phyloP scores from a whole-genome alignment of 1,140 invertebrate genomes.

The Mercenaria mercenaria region DNA sequence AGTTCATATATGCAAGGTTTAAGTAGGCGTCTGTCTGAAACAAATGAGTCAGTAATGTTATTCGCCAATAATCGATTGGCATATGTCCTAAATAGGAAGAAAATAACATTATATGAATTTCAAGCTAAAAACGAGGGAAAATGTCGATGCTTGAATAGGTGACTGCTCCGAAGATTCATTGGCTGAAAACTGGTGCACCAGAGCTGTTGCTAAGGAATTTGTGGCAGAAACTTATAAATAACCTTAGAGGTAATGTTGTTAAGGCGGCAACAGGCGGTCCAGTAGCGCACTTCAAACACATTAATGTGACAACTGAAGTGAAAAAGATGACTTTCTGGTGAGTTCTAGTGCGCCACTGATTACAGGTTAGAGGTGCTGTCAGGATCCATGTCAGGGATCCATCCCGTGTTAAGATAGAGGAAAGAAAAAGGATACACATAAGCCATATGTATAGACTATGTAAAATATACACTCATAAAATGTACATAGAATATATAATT shows the following conservation, averaged over 20 bases:
- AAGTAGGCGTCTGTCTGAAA: background rate
- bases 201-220: slow-evolving; percentile 3
- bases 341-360: background rate
- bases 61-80: background rate
- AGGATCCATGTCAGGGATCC: background rate
- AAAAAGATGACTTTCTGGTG: background rate
- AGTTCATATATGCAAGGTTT: background rate
- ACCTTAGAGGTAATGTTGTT: background rate
- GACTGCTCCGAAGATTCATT: background rate
- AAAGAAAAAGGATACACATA: too few relatives aligned
- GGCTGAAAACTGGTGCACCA: slow-evolving; percentile 18
- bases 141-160: background rate
- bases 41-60: background rate
- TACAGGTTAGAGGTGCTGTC: background rate
- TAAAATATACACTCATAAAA: too few relatives aligned
- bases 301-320: background rate
- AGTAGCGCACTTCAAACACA: background rate
- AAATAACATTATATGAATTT: background rate
- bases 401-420: background rate
- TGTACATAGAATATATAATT: too few relatives aligned
- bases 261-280: background rate
- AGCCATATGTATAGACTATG: too few relatives aligned
- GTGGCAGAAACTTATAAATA: background rate
- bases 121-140: background rate
- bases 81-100: background rate